A percentile compares a stretch with the other conserved stretches of the same genome.
Evolutionary conservation across 2,888 invertebrate species (phyloP).

Genomic region (Protonemura montana): DNA sequence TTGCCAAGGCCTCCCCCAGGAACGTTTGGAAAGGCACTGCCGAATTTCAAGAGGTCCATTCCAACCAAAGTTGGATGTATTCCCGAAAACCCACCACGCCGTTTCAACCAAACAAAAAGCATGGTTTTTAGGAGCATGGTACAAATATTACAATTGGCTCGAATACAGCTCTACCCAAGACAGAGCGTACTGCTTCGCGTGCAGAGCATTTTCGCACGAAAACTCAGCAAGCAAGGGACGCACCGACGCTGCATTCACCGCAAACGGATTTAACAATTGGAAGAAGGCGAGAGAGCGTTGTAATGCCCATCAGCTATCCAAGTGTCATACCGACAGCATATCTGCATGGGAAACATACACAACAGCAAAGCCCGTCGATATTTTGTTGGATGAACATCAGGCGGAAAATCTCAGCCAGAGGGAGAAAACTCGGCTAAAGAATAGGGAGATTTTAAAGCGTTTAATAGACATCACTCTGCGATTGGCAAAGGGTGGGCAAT

Average conservation of each 20-base stretch:
- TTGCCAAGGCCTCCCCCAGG: too few species aligned
- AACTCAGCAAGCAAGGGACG: constrained; percentile 18
- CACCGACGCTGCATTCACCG: neutral
- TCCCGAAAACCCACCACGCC: neutral
- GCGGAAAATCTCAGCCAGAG: neutral
- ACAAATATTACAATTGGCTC: neutral
- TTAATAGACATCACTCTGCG: constrained; percentile 14
- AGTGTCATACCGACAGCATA: constrained; percentile 12
- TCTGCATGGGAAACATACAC: neutral
- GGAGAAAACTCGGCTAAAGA: neutral
- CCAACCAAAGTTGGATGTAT: neutral
- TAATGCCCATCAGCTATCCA: neutral
- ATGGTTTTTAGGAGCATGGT: neutral
- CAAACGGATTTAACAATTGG: neutral
- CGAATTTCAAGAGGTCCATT: constrained; percentile 4
- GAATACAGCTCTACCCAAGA: neutral
- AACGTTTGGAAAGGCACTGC: too few species aligned
- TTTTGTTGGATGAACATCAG: constrained; percentile 2
- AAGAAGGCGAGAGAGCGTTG: neutral
- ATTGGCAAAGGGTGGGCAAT: neutral
- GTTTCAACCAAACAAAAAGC: too few species aligned
- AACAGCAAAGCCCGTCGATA: neutral
- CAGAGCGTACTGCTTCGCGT: neutral
- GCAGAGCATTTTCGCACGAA: constrained; percentile 8
- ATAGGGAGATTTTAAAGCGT: constrained; percentile 16